Conservation (phyloP, 2,113 vertebrate species). For the Silurus glanis region DNA sequence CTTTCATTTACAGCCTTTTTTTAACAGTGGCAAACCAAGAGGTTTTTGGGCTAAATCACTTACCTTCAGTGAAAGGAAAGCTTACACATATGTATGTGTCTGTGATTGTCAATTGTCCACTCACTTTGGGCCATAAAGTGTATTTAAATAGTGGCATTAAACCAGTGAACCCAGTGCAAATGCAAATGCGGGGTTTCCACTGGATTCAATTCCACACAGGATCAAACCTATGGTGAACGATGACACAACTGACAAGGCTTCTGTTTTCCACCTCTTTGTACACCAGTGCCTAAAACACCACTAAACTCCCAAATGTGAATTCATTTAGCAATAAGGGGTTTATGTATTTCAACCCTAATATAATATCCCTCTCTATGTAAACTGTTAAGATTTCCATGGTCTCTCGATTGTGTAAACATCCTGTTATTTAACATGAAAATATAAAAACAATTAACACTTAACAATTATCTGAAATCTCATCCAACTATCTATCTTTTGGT, state of each 20-base stretch:
- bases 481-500: too few relatives aligned
- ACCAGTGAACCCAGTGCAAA: neutral
- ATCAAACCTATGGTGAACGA: neutral
- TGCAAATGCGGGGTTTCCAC: too few relatives aligned
- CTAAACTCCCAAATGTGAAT: neutral
- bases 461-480: neutral
- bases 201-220: neutral
- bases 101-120: too few relatives aligned
- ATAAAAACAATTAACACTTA: neutral
- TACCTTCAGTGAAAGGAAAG: too few relatives aligned
- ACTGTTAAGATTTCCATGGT: neutral
- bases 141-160: neutral
- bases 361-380: neutral
- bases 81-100: too few relatives aligned
- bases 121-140: neutral
- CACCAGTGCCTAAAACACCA: neutral
- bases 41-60: too few relatives aligned
- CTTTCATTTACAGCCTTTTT: too few relatives aligned
- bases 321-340: neutral
- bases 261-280: neutral
- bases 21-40: too few relatives aligned
- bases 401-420: neutral
- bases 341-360: neutral
- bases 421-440: neutral
- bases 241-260: neutral